These are phyloP conservation scores for Sialia sialis DNA, from an alignment of 2,113 vertebrate species.

Conservation along the genomic window DNA sequence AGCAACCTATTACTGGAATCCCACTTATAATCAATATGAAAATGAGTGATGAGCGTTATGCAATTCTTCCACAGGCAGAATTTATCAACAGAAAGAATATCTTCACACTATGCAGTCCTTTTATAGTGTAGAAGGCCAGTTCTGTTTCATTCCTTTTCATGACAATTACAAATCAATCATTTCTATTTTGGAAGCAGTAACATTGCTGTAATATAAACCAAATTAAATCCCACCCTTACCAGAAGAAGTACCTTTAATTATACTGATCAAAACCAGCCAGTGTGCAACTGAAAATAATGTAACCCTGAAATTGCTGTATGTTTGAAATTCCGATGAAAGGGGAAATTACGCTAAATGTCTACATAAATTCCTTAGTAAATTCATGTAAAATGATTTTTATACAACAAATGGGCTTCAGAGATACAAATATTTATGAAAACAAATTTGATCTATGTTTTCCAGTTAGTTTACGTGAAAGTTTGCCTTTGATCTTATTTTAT, in stretches of 20 bases:
- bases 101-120: constrained; percentile 41
- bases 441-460: neutral
- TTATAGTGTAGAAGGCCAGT: constrained; percentile 46
- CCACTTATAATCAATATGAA: constrained; percentile 64
- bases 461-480: neutral
- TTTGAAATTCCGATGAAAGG: neutral
- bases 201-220: neutral
- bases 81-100: constrained; percentile 58
- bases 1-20: constrained; percentile 61
- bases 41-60: constrained; percentile 59
- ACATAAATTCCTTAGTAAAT: neutral
- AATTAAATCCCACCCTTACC: constrained; percentile 28
- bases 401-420: neutral
- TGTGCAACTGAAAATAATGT: neutral
- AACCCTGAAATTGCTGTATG: neutral
- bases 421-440: neutral
- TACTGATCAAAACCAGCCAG: neutral
- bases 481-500: neutral
- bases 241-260: neutral
- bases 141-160: constrained; percentile 47
- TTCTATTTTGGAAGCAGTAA: constrained; percentile 46
- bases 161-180: constrained; percentile 62
- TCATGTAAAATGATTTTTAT: neutral
- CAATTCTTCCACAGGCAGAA: constrained; percentile 55
- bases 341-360: neutral